Conservation (phyloP, 2,113 vertebrate species). For the Xenotilapia flavipinnis region DNA sequence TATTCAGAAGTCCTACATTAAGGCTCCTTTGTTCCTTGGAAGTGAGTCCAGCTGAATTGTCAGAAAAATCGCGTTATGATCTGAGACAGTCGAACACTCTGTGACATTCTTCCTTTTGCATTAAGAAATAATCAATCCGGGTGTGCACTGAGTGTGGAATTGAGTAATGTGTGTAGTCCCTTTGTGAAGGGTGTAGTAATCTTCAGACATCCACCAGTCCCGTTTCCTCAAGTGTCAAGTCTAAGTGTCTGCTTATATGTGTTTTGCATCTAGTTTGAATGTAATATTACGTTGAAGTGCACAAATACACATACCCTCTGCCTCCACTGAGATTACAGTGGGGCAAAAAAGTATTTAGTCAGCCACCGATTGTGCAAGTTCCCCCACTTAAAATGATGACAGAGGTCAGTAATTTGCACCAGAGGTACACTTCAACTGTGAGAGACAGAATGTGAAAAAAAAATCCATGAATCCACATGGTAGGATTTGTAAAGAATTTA, state of each 20-base stretch:
- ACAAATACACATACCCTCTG: rapidly evolving
- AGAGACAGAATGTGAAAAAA: no score
- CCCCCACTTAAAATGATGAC: no score
- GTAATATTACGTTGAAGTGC: background rate
- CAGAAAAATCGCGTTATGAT: rapidly evolving
- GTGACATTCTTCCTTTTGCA: no score
- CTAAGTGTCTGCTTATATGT: rapidly evolving
- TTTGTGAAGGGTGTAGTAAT: background rate
- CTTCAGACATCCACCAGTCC: background rate
- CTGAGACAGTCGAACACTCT: no score
- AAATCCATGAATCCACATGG: no score
- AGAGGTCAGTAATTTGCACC: no score
- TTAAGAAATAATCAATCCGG: rapidly evolving
- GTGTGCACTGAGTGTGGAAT: background rate
- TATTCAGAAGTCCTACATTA: background rate
- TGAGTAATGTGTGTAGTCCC: background rate
- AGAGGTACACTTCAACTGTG: no score
- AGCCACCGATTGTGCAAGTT: no score
- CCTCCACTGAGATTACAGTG: background rate
- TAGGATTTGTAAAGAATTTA: no score
- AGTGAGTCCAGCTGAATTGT: no score
- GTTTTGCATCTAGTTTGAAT: background rate
- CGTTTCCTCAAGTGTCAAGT: background rate
- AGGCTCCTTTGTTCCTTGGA: no score
- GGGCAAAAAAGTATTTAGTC: no score